Evolutionary conservation across 2,888 invertebrate species (phyloP), one percentile per base, ranked within the genome.

Genomic region (Capitulum mitella): DNA sequence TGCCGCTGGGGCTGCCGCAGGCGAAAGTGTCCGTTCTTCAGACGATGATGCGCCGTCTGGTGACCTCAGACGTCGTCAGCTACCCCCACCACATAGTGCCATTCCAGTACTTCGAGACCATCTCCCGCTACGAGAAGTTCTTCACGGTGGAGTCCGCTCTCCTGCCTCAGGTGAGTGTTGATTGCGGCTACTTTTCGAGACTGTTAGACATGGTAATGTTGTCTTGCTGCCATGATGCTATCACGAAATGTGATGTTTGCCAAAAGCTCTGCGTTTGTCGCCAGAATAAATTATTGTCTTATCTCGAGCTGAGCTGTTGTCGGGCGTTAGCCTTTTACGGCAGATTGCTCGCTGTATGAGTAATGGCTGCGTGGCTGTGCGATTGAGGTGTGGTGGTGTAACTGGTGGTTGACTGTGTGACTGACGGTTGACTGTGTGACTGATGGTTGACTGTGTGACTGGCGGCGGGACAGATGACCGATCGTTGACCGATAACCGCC

Each of bases 71-170:
- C 54, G 87, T 88, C 16, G 86, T 86, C 80, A 83, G 84, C 37
- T 85, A 87, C 81, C 85, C 84, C 26, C 88, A 89, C 82, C 84
- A 85, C 77, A 84, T 86, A 19, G 87, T 89, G 0, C 84, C 85
- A 70, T 83, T 88, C 37, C 87, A 87, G 83, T 89, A 85, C 83
- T 88, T 87, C 83, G 88, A 88, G 83, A 82, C 82, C 58, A 85
- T 87, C 34, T 85, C 85, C n/a, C 86, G 89, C 46, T 89, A 89
- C 82, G 88, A 89, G 80, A 88, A 87, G 83, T 88, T 88, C 84
- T 88, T 89, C 82, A 83, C 83, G 29, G 84, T 84, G 58, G 87
- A 88, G 81, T 77, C 79, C 19, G 79, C 80, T 22, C 80, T 78
- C 76, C 79, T 82, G 51, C 85, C 87, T 8, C 85, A 86, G 76